A percentile compares a stretch with the other conserved stretches of the same genome.
Evolutionary conservation across 1,140 invertebrate species (phyloP).

Genomic region (Procambarus clarkii): DNA sequence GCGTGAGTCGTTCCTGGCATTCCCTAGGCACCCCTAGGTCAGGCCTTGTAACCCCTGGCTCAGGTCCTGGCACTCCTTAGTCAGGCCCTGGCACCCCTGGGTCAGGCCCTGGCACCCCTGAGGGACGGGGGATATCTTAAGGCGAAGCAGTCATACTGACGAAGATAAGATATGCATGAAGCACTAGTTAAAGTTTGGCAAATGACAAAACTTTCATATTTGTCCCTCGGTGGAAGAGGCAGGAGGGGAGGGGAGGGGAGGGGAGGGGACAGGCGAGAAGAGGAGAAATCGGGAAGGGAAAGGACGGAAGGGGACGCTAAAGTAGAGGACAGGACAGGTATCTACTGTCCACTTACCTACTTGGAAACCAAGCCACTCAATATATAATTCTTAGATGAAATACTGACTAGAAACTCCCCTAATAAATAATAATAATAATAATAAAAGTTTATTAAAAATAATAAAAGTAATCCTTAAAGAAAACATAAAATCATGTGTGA

Average conservation of each 20-base stretch:
- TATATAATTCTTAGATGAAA: too few species aligned
- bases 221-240: neutral
- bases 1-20: too few species aligned
- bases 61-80: too few species aligned
- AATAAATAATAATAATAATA: too few species aligned
- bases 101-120: neutral
- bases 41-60: neutral
- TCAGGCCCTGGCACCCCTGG: too few species aligned
- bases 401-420: too few species aligned
- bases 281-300: neutral
- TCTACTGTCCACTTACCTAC: too few species aligned
- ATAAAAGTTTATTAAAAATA: too few species aligned
- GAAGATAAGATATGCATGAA: constrained; percentile 7
- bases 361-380: too few species aligned
- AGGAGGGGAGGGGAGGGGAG: neutral
- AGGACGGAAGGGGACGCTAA: neutral
- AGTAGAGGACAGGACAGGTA: too few species aligned
- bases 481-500: too few species aligned
- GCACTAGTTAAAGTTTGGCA: neutral
- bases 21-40: neutral
- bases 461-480: too few species aligned
- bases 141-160: neutral
- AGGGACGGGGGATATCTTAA: neutral
- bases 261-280: neutral
- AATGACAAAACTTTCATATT: neutral